Evolutionary conservation across 2,888 invertebrate genomes (phyloP).

Genomic region (Drosophila colorata): DNA sequence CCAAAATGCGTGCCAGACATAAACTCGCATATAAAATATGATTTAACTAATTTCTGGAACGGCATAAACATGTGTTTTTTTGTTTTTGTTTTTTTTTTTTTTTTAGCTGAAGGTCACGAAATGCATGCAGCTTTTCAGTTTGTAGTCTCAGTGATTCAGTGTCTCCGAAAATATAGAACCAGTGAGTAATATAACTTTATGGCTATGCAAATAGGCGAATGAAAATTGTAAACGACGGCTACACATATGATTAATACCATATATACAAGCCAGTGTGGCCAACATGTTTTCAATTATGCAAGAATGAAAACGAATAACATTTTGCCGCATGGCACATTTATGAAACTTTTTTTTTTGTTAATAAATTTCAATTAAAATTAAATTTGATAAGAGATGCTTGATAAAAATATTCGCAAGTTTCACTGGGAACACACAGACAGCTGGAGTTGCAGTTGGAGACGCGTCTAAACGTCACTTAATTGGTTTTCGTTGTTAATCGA

Average conservation of each 20-base stretch:
- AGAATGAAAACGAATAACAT: constrained; percentile 24
- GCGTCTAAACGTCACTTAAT: constrained; percentile 66
- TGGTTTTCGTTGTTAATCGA: constrained; percentile 74
- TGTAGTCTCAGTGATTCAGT: constrained; percentile 44
- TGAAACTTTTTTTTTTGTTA: constrained; percentile 16
- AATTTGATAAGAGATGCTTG: constrained; percentile 61
- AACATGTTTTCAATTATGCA: constrained; percentile 52
- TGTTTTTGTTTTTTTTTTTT: neutral
- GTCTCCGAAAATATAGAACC: constrained; percentile 1
- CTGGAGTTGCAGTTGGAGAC: constrained; percentile 28
- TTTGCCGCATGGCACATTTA: constrained; percentile 1
- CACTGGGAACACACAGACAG: constrained; percentile 15
- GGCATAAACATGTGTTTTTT: constrained; percentile 17
- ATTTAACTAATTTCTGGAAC: constrained; percentile 7
- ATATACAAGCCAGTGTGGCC: constrained; percentile 21
- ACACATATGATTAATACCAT: constrained; percentile 51
- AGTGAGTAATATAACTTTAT: constrained; percentile 51
- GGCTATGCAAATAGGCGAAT: constrained; percentile 49
- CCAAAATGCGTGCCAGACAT: constrained; percentile 43
- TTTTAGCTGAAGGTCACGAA: constrained; percentile 52
- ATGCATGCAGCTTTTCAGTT: constrained; percentile 30
- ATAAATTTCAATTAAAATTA: constrained; percentile 59
- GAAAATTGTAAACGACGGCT: neutral
- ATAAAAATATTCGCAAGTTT: constrained; percentile 23
- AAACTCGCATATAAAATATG: constrained; percentile 29